Conservation (phyloP, 2,888 invertebrate species). For the Baccha elongata region DNA sequence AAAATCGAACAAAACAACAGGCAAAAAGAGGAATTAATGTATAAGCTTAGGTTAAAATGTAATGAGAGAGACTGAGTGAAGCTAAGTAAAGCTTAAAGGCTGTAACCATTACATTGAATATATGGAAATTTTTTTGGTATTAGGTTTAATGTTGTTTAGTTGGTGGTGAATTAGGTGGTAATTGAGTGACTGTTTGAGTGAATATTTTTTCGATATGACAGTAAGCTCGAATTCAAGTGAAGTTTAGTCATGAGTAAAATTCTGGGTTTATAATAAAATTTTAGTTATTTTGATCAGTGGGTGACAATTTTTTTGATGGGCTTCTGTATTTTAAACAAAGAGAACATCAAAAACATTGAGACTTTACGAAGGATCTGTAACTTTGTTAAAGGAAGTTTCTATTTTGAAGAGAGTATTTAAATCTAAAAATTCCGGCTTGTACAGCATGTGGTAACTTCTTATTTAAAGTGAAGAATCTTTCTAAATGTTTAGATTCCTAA, state of each 20-base stretch:
- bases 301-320: too few relatives aligned
- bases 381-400: too few relatives aligned
- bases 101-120: conserved; percentile 22
- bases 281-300: too few relatives aligned
- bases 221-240: background rate
- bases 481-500: too few relatives aligned
- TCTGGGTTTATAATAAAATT: too few relatives aligned
- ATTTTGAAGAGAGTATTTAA: too few relatives aligned
- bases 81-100: conserved; percentile 30
- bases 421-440: too few relatives aligned
- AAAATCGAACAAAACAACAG: background rate
- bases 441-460: too few relatives aligned
- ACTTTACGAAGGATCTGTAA: too few relatives aligned
- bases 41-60: conserved; percentile 24
- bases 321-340: too few relatives aligned
- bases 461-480: too few relatives aligned
- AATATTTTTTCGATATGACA: background rate
- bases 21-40: conserved; percentile 7
- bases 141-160: conserved; percentile 36
- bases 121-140: conserved; percentile 24
- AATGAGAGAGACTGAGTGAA: conserved; percentile 33
- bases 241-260: background rate
- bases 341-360: too few relatives aligned
- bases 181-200: conserved; percentile 21
- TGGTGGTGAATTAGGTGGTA: conserved; percentile 22